Base-by-base conservation (phyloP, 2,888 invertebrate genomes). In the Eupelmus urozonus region DNA sequence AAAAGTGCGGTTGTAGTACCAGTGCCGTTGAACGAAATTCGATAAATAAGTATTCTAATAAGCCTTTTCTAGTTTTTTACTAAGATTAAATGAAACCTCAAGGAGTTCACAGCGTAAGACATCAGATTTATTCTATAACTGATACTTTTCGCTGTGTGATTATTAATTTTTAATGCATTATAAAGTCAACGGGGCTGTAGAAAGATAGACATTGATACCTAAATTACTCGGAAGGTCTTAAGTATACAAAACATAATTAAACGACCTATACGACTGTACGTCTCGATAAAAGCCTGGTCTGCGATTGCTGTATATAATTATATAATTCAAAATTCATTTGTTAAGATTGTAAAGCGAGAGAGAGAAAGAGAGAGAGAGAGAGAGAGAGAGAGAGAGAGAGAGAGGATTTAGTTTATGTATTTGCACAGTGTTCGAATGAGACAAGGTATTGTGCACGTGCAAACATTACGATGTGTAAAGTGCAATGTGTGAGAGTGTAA, bases 1-100 rank as follows among this genome's bases (percentile, higher is more conserved):
- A 42, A 18, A 20, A 69, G 29, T 69, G 40, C 49, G 62, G 27
- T 65, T 59, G 53, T 23, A 25, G 29, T 71, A 72, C 45, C 70
- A 59, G 74, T 69, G 71, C 71, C 71, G 74, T 60, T 74, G 45
- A 71, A 59, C 25, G 29, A 78, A 80, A 75, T 80, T 80, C 66
- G 66, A 69, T 78, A 75, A 66, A 75, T 75, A 80, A 78, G 66
- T 78, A 80, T 57, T 71, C 42, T 76, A 73, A 80, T 77, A 79
- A 82, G 76, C 74, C 80, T 82, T 82, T 82, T 81, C 79, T 81
- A 82, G 78, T 82, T 82, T 82, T 82, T 78, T 82, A 82, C 80
- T 69, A 20, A 53, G 2, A 25, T 62, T 71, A 57, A 69, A 76
- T 23, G 23, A 77, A 57, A 45, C 67, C 25, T 27, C 16, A 49